Evolutionary conservation across 64 coral and sea anemone genomes (phyloP).

Genomic region (Montipora capricornis): DNA sequence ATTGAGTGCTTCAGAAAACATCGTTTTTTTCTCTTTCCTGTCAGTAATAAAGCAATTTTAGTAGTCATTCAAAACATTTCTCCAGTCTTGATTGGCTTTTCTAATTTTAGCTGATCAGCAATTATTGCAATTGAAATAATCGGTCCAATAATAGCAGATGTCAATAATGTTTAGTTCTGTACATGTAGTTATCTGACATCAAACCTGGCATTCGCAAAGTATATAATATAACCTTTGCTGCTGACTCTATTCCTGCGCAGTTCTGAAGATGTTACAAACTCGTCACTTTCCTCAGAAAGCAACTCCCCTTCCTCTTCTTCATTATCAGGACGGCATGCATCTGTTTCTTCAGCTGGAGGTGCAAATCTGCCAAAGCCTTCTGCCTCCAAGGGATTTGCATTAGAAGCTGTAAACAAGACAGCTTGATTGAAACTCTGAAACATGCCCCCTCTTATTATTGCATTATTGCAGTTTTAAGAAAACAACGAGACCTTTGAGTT

Average conservation of each 20-base stretch:
- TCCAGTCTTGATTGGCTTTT: too few relatives aligned
- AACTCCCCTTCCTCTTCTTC: slow-evolving; percentile 62
- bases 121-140: too few relatives aligned
- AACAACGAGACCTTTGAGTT: too few relatives aligned
- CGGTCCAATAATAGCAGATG: too few relatives aligned
- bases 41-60: not conserved
- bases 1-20: not conserved
- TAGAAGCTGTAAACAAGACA: not conserved
- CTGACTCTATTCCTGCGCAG: slow-evolving; percentile 85
- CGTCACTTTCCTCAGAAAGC: slow-evolving; percentile 50
- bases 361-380: slow-evolving; percentile 96
- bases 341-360: slow-evolving; percentile 45
- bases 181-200: too few relatives aligned
- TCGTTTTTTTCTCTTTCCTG: not conserved
- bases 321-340: not conserved
- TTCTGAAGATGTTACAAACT: slow-evolving; percentile 81
- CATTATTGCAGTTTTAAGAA: too few relatives aligned
- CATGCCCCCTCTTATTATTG: too few relatives aligned
- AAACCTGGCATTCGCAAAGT: too few relatives aligned
- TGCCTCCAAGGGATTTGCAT: not conserved
- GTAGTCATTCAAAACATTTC: too few relatives aligned
- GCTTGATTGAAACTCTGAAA: too few relatives aligned
- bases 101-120: too few relatives aligned
- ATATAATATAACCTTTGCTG: slow-evolving; percentile 55
- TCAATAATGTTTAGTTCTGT: too few relatives aligned